Percentiles rank a stretch among this genome's conserved stretches.
Evolutionary conservation across 2,797 vertebrate species (phyloP).

Genomic region (Dallia pectoralis): DNA sequence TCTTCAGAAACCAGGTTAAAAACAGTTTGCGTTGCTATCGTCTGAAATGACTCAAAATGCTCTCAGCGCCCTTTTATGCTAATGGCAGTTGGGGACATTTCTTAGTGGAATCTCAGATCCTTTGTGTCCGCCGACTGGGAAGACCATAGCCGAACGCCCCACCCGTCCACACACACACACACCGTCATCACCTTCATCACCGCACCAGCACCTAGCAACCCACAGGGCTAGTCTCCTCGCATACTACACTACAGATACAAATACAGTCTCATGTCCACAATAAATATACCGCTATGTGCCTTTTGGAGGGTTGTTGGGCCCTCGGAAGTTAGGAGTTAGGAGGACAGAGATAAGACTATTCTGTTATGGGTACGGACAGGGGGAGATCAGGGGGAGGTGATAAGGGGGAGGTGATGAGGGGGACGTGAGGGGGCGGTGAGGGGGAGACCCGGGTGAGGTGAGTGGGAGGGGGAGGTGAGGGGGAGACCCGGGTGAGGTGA

Average conservation of each 20-base stretch:
- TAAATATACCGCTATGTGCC: constrained; percentile 59
- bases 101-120: constrained; percentile 67
- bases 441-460: constrained; percentile 56
- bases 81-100: constrained; percentile 64
- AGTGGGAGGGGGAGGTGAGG: constrained; percentile 58
- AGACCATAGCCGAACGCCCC: constrained; percentile 60
- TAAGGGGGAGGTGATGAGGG: constrained; percentile 54
- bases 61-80: constrained; percentile 68
- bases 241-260: constrained; percentile 45
- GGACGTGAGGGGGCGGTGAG: constrained; percentile 58
- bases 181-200: constrained; percentile 35
- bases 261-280: constrained; percentile 51
- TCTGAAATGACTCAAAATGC: constrained; percentile 70
- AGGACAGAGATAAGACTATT: not conserved
- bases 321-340: constrained; percentile 61
- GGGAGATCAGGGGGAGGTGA: constrained; percentile 58
- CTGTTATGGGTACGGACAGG: constrained; percentile 51
- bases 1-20: constrained; percentile 62
- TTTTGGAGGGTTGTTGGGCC: constrained; percentile 54
- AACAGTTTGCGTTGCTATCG: constrained; percentile 65
- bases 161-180: constrained; percentile 35
- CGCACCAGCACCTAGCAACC: constrained; percentile 30
- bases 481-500: constrained; percentile 56
- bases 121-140: constrained; percentile 63
- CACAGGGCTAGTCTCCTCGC: constrained; percentile 49